Evolutionary conservation across 1,140 invertebrate species (phyloP), one percentile per base, ranked within the genome.

Genomic region (Acromyrmex echinatior): DNA sequence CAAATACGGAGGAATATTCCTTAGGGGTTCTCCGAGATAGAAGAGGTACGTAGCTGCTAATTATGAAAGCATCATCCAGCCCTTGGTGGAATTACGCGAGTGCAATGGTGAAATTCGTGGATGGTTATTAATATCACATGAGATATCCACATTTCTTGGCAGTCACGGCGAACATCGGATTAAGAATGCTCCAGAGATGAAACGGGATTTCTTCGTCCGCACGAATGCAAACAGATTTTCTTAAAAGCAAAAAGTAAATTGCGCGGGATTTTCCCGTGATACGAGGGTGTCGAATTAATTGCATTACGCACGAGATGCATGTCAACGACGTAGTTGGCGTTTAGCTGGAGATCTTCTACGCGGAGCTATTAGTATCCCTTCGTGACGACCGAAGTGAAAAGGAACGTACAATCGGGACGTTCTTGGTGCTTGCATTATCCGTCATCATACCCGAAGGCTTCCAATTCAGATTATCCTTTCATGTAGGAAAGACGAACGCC

Each of bases 231-330:
- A 74, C 53, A 76, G 76, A 79, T 49, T 74, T 58, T 49, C 35
- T 53, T 53, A 25, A 21, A 18, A 7, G 18, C 58, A 21, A 28
- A 14, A 74, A 56, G 21, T 56, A 31, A 28, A 51, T 63, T 74
- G 65, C 58, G 16, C 10, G 31, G 28, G 65, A 66, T 86, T 56
- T 62, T n/a, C 62, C 28, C 51, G 14, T 7, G 14, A 10, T 51
- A 70, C 21, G 21, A n/a, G 21, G 14, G 10, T n/a, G 65, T 87
- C 25, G 85, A 87, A 90, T 89, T 90, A 90, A 90, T 89, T 35
- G 86, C 56, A 70, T 90, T 74, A 39, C 60, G 51, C n/a, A 25
- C 70, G 25, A 63, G 39, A 25, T 18, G 56, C 65, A 58, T 86
- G 73, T 79, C 76, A 68, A 12, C 39, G n/a, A 62, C n/a, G 63